Conservation (phyloP, 2,113 vertebrate genomes). For the Labrus mixtus region DNA sequence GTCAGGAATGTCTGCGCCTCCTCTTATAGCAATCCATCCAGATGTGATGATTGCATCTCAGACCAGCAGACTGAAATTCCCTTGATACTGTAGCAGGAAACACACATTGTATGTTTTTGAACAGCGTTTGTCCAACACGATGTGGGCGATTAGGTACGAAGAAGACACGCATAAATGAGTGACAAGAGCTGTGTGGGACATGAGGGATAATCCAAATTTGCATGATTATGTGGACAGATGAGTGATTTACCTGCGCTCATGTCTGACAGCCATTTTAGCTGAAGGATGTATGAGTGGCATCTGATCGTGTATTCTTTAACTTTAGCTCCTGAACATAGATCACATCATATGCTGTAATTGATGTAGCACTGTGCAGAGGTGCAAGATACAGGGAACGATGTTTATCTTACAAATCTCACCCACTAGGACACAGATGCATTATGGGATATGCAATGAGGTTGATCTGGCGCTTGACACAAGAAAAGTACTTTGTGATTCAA, state of each 20-base stretch:
- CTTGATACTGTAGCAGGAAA: slow-evolving; percentile 4
- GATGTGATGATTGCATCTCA: background rate
- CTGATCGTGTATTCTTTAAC: slow-evolving; percentile 67
- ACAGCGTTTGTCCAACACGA: slow-evolving; percentile 43
- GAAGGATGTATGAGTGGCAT: slow-evolving; percentile 70
- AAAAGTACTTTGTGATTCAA: slow-evolving; percentile 27
- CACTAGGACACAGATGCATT: slow-evolving; percentile 36
- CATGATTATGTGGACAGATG: slow-evolving; percentile 83
- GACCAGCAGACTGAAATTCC: slow-evolving; percentile 4
- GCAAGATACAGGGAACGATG: slow-evolving; percentile 37
- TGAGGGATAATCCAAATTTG: slow-evolving; percentile 79
- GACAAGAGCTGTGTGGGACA: slow-evolving; percentile 67
- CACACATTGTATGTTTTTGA: slow-evolving; percentile 34
- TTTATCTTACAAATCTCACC: slow-evolving; percentile 63
- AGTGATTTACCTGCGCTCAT: slow-evolving; percentile 78
- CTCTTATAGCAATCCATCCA: slow-evolving; percentile 15
- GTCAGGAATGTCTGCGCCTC: background rate
- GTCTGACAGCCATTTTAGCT: slow-evolving; percentile 78
- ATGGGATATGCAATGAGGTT: slow-evolving; percentile 12
- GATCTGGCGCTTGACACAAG: slow-evolving; percentile 13
- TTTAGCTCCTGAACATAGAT: slow-evolving; percentile 38
- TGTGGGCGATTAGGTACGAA: slow-evolving; percentile 62
- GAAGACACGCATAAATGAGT: slow-evolving; percentile 75
- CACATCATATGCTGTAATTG: slow-evolving; percentile 53
- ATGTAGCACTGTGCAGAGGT: slow-evolving; percentile 49